Base-by-base conservation (phyloP, 2,797 vertebrate species). In the Craterocephalus amniculus region DNA sequence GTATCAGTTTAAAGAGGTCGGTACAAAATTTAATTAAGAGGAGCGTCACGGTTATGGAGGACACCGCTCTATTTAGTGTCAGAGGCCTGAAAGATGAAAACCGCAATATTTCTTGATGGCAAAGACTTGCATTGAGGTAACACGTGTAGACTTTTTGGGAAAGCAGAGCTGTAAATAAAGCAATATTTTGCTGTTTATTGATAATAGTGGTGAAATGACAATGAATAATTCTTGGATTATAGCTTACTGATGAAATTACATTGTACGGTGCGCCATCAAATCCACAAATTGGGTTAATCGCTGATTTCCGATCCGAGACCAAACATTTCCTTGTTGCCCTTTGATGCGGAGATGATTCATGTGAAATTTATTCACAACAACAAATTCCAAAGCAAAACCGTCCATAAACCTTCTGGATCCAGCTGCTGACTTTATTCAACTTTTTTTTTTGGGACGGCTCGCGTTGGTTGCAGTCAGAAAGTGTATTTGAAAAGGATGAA, bases 11-110 rank as follows among this genome's bases (percentile, higher is more conserved):
- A 80, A 77, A 54, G 68, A 76, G 81, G 89, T 85, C 78, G 45
- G 86, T 83, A 67, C 83, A 76, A 84, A 87, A 89, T 89, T 80
- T 80, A 93, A 91, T 93, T 87, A 91, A 76, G 79, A 83, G 67
- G 69, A 80, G 81, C 72, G 35, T 74, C 79, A 40, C 76, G 60
- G 74, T 85, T 88, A 85, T 84, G 66, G 78, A 82, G 76, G 85
- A 72, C 70, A 34, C 57, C 24, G 43, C 72, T 80, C 67, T 1
- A 35, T 70, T 81, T 62, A 74, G 83, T 88, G 83, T 88, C 81
- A 78, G 67, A 87, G 73, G 70, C 67, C 70, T 62, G 57, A 45
- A 45, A 59, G 79, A 80, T 76, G 75, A 52, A 66, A 77, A 77
- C 32, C 40, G 72, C 65, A 79, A 86, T 79, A 74, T 72, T 38